These are phyloP conservation scores for Crenuchus spilurus DNA, from an alignment of 2,797 vertebrate species.

Conservation along the genomic window DNA sequence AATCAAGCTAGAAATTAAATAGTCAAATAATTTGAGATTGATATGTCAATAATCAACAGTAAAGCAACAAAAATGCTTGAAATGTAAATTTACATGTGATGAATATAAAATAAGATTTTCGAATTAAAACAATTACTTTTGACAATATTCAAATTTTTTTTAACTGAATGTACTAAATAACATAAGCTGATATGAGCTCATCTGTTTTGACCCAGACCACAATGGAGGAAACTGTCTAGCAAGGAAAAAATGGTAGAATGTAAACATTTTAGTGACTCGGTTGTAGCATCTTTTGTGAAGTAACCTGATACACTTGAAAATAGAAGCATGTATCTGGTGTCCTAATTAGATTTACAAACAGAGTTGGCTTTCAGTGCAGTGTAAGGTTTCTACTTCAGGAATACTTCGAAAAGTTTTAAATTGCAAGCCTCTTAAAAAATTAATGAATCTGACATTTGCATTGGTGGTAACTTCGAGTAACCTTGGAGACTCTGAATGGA, in stretches of 20 bases:
- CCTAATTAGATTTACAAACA: constrained; percentile 82
- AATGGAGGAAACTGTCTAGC: neutral
- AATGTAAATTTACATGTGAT: too few relatives aligned
- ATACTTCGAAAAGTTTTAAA: constrained; percentile 72
- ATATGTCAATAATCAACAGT: too few relatives aligned
- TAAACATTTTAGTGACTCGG: constrained; percentile 57
- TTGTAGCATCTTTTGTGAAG: constrained; percentile 54
- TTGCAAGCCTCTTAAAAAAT: constrained; percentile 77
- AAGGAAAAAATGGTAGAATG: constrained; percentile 36
- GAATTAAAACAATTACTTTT: too few relatives aligned
- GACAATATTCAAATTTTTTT: too few relatives aligned
- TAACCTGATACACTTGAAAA: constrained; percentile 69
- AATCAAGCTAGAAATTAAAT: too few relatives aligned
- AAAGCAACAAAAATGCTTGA: too few relatives aligned
- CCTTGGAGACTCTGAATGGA: constrained; percentile 11
- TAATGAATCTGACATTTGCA: constrained; percentile 70
- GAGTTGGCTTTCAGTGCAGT: constrained; percentile 70
- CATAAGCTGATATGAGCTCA: too few relatives aligned
- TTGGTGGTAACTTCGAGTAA: constrained; percentile 58
- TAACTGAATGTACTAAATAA: too few relatives aligned
- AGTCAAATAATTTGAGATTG: too few relatives aligned
- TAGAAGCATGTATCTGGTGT: constrained; percentile 63
- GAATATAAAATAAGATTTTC: too few relatives aligned
- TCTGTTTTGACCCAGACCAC: neutral
- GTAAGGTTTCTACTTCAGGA: constrained; percentile 79